Conservation (phyloP, 2,888 invertebrate species). For the Boloria selene region DNA sequence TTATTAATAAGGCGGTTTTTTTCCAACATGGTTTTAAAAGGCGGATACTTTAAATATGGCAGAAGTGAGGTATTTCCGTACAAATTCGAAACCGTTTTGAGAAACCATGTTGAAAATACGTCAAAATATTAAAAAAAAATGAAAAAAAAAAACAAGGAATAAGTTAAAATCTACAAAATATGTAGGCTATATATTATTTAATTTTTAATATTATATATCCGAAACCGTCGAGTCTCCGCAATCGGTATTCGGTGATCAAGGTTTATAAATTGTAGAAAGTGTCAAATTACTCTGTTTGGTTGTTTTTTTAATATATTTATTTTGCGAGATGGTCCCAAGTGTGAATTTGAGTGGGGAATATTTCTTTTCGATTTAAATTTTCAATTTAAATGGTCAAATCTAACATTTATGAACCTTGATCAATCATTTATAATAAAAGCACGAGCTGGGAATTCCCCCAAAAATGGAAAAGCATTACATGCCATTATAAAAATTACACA, state of each 20-base stretch:
- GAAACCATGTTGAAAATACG: constrained; percentile 35
- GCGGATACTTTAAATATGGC: constrained; percentile 35
- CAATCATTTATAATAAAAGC: constrained; percentile 51
- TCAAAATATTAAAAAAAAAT: constrained; percentile 23
- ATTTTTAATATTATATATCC: constrained; percentile 40
- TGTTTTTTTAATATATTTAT: not conserved
- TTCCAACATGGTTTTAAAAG: constrained; percentile 18
- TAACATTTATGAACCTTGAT: constrained; percentile 20
- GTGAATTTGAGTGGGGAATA: not conserved
- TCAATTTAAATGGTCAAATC: not conserved
- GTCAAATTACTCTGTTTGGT: not conserved
- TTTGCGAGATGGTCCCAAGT: constrained; percentile 3
- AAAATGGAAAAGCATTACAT: constrained; percentile 69
- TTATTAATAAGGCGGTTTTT: constrained; percentile 24
- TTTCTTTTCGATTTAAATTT: not conserved
- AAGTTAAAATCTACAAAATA: constrained; percentile 50
- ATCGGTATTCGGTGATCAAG: constrained; percentile 13
- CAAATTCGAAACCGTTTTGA: constrained; percentile 31
- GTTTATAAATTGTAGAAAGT: constrained; percentile 10
- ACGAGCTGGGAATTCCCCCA: constrained; percentile 63
- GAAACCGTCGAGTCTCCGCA: constrained; percentile 24
- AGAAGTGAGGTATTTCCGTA: constrained; percentile 29
- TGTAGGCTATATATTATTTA: constrained; percentile 55
- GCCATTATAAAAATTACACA: constrained; percentile 52
- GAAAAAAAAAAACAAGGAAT: constrained; percentile 39